Percentiles rank a stretch among this genome's conserved stretches.
These are phyloP conservation scores for Tachysurus vachellii DNA, from an alignment of 2,113 vertebrate genomes.

Conservation along the genomic window DNA sequence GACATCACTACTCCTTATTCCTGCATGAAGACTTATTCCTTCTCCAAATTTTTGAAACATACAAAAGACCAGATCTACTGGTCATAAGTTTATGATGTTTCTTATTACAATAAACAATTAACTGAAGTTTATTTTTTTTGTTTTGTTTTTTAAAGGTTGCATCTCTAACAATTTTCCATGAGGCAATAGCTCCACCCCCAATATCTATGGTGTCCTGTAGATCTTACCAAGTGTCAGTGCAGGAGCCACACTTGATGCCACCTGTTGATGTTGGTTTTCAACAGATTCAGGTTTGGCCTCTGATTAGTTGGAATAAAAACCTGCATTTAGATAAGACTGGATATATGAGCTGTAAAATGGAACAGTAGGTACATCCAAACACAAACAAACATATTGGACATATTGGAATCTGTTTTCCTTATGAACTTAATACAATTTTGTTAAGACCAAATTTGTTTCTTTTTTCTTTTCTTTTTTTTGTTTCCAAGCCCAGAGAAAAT, in stretches of 20 bases:
- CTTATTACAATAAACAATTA: too few species aligned
- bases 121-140: neutral
- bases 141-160: neutral
- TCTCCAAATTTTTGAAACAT: neutral
- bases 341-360: neutral
- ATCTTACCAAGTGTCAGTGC: too few species aligned
- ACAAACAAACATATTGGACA: neutral
- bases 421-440: neutral
- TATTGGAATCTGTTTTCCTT: neutral
- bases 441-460: neutral
- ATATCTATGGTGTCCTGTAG: neutral
- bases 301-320: too few species aligned
- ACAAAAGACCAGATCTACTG: neutral
- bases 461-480: neutral
- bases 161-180: neutral
- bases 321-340: too few species aligned
- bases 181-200: neutral
- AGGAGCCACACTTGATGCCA: too few species aligned
- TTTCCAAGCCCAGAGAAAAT: too few species aligned
- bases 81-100: neutral
- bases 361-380: neutral
- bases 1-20: neutral
- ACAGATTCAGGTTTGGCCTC: too few species aligned
- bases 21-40: neutral
- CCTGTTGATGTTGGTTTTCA: too few species aligned